phyloP scores from a whole-genome alignment of 2,888 invertebrate species.

The Hirtodrosophila histrioides region DNA sequence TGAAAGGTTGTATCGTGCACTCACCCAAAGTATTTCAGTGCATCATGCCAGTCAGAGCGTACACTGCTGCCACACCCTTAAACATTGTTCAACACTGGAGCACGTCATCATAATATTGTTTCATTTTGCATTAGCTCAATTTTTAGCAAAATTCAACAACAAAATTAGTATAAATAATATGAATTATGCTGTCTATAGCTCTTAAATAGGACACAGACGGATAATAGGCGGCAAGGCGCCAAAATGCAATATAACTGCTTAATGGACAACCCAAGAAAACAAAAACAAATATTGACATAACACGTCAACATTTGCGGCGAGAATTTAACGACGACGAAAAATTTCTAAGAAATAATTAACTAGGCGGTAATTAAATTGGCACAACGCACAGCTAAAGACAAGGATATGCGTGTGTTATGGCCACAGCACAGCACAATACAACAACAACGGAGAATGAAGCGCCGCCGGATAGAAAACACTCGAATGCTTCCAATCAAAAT shows the following conservation, averaged over 20 bases:
- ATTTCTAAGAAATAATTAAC: conserved; percentile 9
- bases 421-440: conserved; percentile 60
- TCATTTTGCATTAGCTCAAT: conserved; percentile 39
- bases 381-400: conserved; percentile 14
- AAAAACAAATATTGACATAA: conserved; percentile 70
- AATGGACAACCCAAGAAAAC: conserved; percentile 14
- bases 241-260: conserved; percentile 33
- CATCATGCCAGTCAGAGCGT: too few species aligned
- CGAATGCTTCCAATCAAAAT: conserved; percentile 28
- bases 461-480: conserved; percentile 51
- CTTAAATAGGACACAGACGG: not conserved
- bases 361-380: conserved; percentile 7
- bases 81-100: conserved; percentile 39
- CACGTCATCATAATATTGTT: conserved; percentile 70
- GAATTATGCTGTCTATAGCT: conserved; percentile 1
- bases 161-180: not conserved
- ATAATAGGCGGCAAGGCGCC: not conserved
- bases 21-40: too few species aligned
- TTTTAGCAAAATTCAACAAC: conserved; percentile 32
- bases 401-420: conserved; percentile 74
- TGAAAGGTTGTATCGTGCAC: too few species aligned
- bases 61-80: too few species aligned
- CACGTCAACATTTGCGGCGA: conserved; percentile 68
- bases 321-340: conserved; percentile 18
- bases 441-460: conserved; percentile 23